These are phyloP conservation scores for Keiferia lycopersicella DNA, from an alignment of 2,888 invertebrate genomes.

Conservation along the genomic window DNA sequence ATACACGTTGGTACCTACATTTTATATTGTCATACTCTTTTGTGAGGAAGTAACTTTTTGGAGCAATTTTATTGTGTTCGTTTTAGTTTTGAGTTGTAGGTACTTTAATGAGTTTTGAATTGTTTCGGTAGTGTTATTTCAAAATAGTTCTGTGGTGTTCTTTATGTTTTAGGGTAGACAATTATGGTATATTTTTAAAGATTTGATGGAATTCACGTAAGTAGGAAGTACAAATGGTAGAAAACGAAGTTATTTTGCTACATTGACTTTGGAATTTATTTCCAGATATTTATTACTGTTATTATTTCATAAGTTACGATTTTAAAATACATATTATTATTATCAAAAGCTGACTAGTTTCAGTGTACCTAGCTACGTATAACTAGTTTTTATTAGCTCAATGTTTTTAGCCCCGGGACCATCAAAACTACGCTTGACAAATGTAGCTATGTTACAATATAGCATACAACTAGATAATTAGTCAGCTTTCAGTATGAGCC, in stretches of 20 bases:
- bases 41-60: slow-evolving; percentile 52
- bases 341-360: too few species aligned
- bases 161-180: neutral
- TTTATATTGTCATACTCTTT: slow-evolving; percentile 31
- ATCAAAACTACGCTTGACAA: too few species aligned
- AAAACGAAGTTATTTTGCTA: neutral
- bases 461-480: neutral
- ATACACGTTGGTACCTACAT: slow-evolving; percentile 21
- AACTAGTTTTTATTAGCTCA: too few species aligned
- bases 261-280: neutral
- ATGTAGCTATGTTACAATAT: too few species aligned
- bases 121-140: neutral
- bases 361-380: too few species aligned
- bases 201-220: too few species aligned
- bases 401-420: too few species aligned
- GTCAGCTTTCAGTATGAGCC: slow-evolving; percentile 9
- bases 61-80: slow-evolving; percentile 26
- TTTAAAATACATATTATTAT: too few species aligned
- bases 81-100: slow-evolving; percentile 3
- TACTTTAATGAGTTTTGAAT: slow-evolving; percentile 19
- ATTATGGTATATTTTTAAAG: neutral
- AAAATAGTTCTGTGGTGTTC: too few species aligned
- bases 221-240: too few species aligned
- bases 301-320: too few species aligned
- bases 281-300: too few species aligned